Percentiles rank a stretch among this genome's conserved stretches.
These are phyloP conservation scores for Intoshia linei DNA, from an alignment of 1,140 invertebrate species.

Conservation along the genomic window DNA sequence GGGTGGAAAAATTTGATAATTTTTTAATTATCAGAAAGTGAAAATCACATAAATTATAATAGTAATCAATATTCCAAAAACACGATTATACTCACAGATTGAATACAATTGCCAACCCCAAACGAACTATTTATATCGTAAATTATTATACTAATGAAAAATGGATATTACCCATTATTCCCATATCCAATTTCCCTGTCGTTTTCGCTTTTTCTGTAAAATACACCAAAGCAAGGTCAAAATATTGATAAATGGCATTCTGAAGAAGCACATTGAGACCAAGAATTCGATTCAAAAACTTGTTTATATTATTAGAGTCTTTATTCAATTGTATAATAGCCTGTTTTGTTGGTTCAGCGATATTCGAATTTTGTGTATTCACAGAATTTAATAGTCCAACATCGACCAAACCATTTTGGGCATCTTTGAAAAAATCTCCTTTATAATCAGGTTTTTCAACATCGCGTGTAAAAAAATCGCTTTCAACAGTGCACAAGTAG, in stretches of 20 bases:
- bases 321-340: too few relatives aligned
- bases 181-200: slow-evolving; percentile 26
- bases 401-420: slow-evolving; percentile 51
- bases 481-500: too few relatives aligned
- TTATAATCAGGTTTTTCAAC: slow-evolving; percentile 19
- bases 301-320: slow-evolving; percentile 84
- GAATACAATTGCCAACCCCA: neutral
- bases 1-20: too few relatives aligned
- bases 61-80: too few relatives aligned
- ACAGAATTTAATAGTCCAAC: slow-evolving; percentile 60
- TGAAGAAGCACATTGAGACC: slow-evolving; percentile 82
- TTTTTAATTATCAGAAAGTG: too few relatives aligned
- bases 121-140: too few relatives aligned
- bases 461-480: too few relatives aligned
- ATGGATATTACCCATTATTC: slow-evolving; percentile 36
- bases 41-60: too few relatives aligned
- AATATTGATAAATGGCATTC: slow-evolving; percentile 80
- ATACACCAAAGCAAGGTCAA: slow-evolving; percentile 51
- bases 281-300: slow-evolving; percentile 81
- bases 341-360: neutral
- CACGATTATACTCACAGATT: neutral
- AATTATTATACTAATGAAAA: too few relatives aligned
- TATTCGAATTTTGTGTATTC: too few relatives aligned
- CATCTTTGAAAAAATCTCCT: slow-evolving; percentile 64
- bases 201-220: slow-evolving; percentile 24